Evolutionary conservation across 2,888 invertebrate species (phyloP), one percentile per base, ranked within the genome.

Genomic region (Sipha maydis): DNA sequence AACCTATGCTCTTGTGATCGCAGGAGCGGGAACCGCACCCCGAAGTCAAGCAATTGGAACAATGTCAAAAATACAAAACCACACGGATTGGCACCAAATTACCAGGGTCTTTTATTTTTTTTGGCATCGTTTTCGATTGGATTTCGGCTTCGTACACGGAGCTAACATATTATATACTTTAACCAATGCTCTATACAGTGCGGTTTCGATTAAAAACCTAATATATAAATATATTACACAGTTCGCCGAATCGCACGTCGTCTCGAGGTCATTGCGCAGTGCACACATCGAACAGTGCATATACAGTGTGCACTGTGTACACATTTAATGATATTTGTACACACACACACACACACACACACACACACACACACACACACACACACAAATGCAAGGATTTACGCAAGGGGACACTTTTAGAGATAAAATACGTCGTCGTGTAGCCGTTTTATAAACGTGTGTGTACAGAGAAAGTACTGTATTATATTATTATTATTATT

Each of bases 101-200:
- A 88, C 38, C 71, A 56, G 56, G 34, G 28, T 75, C 19, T 79
- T 79, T 73, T 31, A 14, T 86, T 76, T 41, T 75, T 75, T 84
- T 84, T 86, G 86, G 86, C 86, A 73, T 73, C 80, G 41, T 56
- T 86, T 86, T 41, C 86, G 73, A 86, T 86, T 86, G 73, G 71
- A 86, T 80, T 73, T 75, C 41, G 79, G 71, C 56, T 69, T 38
- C 11, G 86, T 73, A 86, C 80, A 88, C 8, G 28, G 28, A 56
- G 21, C 67, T 67, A 73, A 84, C 75, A 75, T 21, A 82, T 34
- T 80, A 34, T 56, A 48, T 48, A 71, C 28, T 11, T n/a, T 71
- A 9, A 56, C 80, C 34, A 3, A 11, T 4, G 75, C 14, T 48
- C 48, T 14, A 14, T 48, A 14, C 3, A 71, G 69, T 75, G 75